These are phyloP conservation scores for Spodoptera exigua DNA, from an alignment of 2,888 invertebrate species.

Conservation along the genomic window DNA sequence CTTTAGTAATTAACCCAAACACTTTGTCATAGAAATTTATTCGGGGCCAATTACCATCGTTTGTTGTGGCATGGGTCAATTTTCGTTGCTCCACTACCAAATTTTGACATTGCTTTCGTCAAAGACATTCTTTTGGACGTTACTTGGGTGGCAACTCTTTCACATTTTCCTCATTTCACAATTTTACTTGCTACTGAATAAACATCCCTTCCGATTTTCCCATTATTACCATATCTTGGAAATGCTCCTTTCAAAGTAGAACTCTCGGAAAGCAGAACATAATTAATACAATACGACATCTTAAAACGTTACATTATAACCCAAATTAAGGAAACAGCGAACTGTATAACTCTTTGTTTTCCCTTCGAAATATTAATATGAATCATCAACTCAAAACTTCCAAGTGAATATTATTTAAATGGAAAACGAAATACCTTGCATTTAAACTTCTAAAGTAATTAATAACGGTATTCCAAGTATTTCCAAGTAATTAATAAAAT, in stretches of 20 bases:
- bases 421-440: constrained; percentile 47
- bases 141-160: not conserved
- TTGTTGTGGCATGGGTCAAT: constrained; percentile 43
- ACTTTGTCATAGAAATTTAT: constrained; percentile 59
- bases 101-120: constrained; percentile 7
- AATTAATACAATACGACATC: constrained; percentile 11
- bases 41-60: constrained; percentile 49
- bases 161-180: not conserved
- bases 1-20: constrained; percentile 59
- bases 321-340: constrained; percentile 28
- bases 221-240: not conserved
- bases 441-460: constrained; percentile 51
- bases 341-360: constrained; percentile 37
- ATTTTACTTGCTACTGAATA: not conserved
- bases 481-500: constrained; percentile 68
- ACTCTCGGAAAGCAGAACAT: constrained; percentile 4
- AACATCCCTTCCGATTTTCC: too few species aligned
- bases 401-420: constrained; percentile 41
- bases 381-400: constrained; percentile 30
- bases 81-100: constrained; percentile 32
- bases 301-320: constrained; percentile 28
- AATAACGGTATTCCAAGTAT: constrained; percentile 56
- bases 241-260: constrained; percentile 6
- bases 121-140: not conserved
- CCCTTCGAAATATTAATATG: constrained; percentile 42